Evolutionary conservation across 2,113 vertebrate genomes (phyloP).

Genomic region (Calyptommatus sinebrachiatus): DNA sequence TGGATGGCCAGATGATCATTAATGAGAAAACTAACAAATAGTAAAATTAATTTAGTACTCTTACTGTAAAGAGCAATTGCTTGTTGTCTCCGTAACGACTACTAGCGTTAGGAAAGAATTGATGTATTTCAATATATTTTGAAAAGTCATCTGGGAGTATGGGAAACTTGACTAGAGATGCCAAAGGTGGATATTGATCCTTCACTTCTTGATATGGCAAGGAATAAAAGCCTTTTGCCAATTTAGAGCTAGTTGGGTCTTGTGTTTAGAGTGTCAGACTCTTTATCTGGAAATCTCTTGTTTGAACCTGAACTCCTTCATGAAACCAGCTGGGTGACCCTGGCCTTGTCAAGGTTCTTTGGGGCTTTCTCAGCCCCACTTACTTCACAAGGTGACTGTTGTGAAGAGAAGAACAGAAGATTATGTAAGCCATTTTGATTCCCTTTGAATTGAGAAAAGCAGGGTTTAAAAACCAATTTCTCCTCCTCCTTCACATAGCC

Average conservation of each 20-base stretch:
- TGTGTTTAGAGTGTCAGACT: too few relatives aligned
- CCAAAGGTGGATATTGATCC: background rate
- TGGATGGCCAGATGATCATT: slow-evolving; percentile 10
- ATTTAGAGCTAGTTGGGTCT: background rate
- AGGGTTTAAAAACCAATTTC: too few relatives aligned
- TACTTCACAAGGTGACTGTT: too few relatives aligned
- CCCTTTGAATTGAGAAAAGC: too few relatives aligned
- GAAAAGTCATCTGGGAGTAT: slow-evolving; percentile 4
- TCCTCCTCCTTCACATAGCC: too few relatives aligned
- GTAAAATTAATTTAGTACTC: slow-evolving; percentile 12
- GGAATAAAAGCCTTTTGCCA: background rate
- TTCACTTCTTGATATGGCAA: background rate
- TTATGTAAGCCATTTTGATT: too few relatives aligned
- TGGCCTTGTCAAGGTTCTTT: too few relatives aligned
- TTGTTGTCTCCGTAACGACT: slow-evolving; percentile 35
- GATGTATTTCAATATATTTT: slow-evolving; percentile 41
- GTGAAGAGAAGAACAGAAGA: too few relatives aligned
- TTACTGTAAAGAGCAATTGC: slow-evolving; percentile 24
- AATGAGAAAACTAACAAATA: background rate
- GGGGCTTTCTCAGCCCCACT: too few relatives aligned
- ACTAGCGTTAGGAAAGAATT: slow-evolving; percentile 42
- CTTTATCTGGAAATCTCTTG: too few relatives aligned
- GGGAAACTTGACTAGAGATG: background rate
- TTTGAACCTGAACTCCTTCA: too few relatives aligned
- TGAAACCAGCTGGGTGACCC: too few relatives aligned